These are phyloP conservation scores for Perdix hodgsoniae DNA, from an alignment of 2,797 vertebrate genomes.

Conservation along the genomic window DNA sequence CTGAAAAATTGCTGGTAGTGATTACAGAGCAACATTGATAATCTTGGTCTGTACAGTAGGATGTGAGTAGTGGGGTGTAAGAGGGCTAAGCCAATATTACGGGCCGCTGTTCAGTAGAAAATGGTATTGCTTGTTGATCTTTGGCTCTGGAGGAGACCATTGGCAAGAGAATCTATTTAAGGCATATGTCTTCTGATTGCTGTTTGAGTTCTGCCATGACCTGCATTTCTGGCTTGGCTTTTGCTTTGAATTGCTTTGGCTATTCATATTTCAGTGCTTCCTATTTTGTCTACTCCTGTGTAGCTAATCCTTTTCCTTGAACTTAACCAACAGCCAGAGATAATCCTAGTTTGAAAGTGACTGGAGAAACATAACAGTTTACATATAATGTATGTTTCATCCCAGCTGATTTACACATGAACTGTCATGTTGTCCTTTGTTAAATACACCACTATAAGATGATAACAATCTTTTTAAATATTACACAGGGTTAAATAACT, in stretches of 20 bases:
- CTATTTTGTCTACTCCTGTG: slow-evolving; percentile 70
- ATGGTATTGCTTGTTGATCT: neutral
- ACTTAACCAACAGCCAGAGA: slow-evolving; percentile 61
- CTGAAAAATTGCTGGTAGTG: neutral
- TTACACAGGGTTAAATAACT: slow-evolving; percentile 68
- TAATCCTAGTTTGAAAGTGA: slow-evolving; percentile 65
- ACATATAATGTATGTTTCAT: slow-evolving; percentile 62
- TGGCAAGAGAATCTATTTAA: slow-evolving; percentile 27
- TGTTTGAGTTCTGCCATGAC: slow-evolving; percentile 57
- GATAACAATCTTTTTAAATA: slow-evolving; percentile 69
- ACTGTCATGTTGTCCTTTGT: slow-evolving; percentile 39
- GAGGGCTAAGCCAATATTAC: neutral
- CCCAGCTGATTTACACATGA: slow-evolving; percentile 63
- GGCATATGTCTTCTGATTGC: slow-evolving; percentile 27
- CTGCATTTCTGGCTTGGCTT: slow-evolving; percentile 67
- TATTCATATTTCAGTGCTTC: slow-evolving; percentile 66
- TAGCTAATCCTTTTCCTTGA: slow-evolving; percentile 75
- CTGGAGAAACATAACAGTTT: slow-evolving; percentile 60
- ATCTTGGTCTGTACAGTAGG: slow-evolving; percentile 1
- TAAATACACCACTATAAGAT: slow-evolving; percentile 38
- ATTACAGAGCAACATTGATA: neutral
- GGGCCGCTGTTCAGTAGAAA: neutral
- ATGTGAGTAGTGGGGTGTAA: neutral
- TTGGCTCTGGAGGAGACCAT: slow-evolving; percentile 23
- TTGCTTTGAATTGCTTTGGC: slow-evolving; percentile 52